Conservation (phyloP, 2,888 invertebrate species). For the Subacronicta megacephala region DNA sequence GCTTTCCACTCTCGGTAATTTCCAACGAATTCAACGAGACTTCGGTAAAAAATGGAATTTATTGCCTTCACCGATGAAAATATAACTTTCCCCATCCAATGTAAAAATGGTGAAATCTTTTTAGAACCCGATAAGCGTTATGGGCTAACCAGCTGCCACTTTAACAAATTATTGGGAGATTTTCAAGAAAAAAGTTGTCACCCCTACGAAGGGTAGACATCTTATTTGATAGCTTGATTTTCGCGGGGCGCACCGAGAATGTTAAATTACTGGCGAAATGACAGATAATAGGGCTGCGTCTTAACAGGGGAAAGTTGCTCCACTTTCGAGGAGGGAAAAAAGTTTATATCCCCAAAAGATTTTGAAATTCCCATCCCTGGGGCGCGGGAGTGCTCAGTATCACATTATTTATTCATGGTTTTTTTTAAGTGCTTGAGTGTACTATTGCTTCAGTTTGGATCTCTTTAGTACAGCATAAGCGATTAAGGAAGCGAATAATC, state of each 20-base stretch:
- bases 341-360: constrained; percentile 84
- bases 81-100: constrained; percentile 59
- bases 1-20: constrained; percentile 48
- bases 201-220: constrained; percentile 80
- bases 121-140: constrained; percentile 86
- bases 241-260: constrained; percentile 82
- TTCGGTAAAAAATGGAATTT: constrained; percentile 49
- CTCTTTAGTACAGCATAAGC: constrained; percentile 54
- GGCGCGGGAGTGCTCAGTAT: constrained; percentile 69
- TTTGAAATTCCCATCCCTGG: constrained; percentile 77
- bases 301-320: constrained; percentile 78
- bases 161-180: constrained; percentile 88
- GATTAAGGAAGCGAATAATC: constrained; percentile 54
- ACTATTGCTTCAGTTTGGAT: constrained; percentile 65
- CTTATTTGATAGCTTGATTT: constrained; percentile 88
- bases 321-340: constrained; percentile 75
- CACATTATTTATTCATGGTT: constrained; percentile 85
- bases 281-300: constrained; percentile 87
- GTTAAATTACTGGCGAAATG: constrained; percentile 89
- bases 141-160: constrained; percentile 87
- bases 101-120: constrained; percentile 73
- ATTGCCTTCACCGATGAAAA: constrained; percentile 54
- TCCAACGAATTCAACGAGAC: constrained; percentile 38
- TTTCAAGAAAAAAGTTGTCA: constrained; percentile 86
- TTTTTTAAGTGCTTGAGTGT: constrained; percentile 63